Evolutionary conservation across 2,888 invertebrate species (phyloP), one percentile per base, ranked within the genome.

Genomic region (Mythimna impura): DNA sequence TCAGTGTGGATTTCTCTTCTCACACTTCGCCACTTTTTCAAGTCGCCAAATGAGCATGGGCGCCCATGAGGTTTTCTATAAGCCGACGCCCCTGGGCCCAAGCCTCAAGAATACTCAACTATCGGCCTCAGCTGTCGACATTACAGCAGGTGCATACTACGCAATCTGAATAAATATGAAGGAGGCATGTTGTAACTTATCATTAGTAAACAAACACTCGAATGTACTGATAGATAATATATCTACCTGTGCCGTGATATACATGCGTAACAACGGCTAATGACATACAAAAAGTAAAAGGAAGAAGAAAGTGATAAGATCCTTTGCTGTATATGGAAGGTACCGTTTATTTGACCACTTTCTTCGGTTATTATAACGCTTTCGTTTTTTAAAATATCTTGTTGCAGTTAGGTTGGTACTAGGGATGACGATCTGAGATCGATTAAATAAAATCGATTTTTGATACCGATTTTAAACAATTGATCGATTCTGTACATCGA

Each of bases 181-280:
- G 80, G 25, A 52, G 20, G 66, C 43, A 40, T 83, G 82, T 80
- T 74, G 86, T 80, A 87, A 86, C 76, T 74, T 83, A 86, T 85
- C 84, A 87, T 87, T 82, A 85, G 80, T 85, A 86, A 86, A 84
- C 85, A 86, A 82, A 85, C 78, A 85, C 87, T 80, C 43, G 62
- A 80, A 73, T 60, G 74, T 71, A 81, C 79, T 70, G 76, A 79
- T 74, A 82, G 67, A 78, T 84, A 74, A 73, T 72, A 65, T 17
- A 47, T 47, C 47, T 47, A 60, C 66, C 36, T 47, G 67, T n/a
- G 25, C 34, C 75, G 73, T 78, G 75, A 52, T 82, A 55, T 36
- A 68, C 72, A 83, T 82, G 60, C 65, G 57, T 78, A 87, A 78
- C 66, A 78, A 50, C 70, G 57, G 34, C 54, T 69, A 71, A 68